A percentile compares a stretch with the other conserved stretches of the same genome.
Evolutionary conservation across 2,888 invertebrate genomes (phyloP).

Genomic region (Plutella xylostella): DNA sequence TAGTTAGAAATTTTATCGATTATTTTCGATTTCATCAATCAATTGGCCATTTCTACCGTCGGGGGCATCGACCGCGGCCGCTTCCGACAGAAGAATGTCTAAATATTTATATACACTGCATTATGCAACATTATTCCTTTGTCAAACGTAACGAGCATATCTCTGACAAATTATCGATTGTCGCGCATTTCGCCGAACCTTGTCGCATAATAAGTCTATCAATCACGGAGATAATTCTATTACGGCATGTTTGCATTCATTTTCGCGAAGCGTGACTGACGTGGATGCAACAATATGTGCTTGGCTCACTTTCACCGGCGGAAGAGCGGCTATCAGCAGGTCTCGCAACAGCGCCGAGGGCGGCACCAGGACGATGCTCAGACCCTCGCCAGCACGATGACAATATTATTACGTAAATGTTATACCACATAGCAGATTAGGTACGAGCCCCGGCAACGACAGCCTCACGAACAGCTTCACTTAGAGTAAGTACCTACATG

Average conservation of each 20-base stretch:
- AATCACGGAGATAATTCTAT: constrained; percentile 53
- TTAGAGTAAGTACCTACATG: too few species aligned
- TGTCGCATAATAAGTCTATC: constrained; percentile 49
- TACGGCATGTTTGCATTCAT: constrained; percentile 46
- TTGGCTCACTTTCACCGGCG: constrained; percentile 28
- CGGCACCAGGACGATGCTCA: background rate
- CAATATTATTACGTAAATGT: constrained; percentile 21
- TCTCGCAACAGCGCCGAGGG: constrained; percentile 2
- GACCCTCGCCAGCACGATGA: constrained; percentile 3
- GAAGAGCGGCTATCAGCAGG: constrained; percentile 28
- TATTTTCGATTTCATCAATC: constrained; percentile 8
- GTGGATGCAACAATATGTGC: constrained; percentile 40
- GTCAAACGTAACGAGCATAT: constrained; percentile 30
- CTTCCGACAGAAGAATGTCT: background rate
- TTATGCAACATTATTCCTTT: constrained; percentile 57
- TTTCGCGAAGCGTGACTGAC: constrained; percentile 48
- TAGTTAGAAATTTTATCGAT: constrained; percentile 6
- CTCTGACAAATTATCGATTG: constrained; percentile 38
- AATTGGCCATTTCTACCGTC: constrained; percentile 4
- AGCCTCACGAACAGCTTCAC: constrained; percentile 4
- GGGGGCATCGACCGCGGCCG: background rate
- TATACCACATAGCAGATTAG: constrained; percentile 8
- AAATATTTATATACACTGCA: constrained; percentile 11
- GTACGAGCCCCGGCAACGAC: constrained; percentile 1
- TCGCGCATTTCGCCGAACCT: constrained; percentile 26